phyloP scores from a whole-genome alignment of 1,140 invertebrate species.

The Sycophaga agraensis region DNA sequence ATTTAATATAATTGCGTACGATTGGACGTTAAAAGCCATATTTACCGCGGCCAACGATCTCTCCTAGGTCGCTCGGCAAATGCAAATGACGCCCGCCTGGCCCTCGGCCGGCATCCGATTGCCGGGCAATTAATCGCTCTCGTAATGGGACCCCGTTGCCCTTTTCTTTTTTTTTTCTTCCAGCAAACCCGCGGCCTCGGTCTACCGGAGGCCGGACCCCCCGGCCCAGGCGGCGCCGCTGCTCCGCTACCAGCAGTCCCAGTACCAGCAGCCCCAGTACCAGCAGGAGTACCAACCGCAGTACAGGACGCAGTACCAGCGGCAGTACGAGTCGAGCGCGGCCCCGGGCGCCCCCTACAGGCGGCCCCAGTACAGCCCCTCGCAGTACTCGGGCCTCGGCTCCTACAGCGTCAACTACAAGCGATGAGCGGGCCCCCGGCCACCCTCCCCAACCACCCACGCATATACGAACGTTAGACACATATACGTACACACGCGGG shows the following conservation, averaged over 20 bases:
- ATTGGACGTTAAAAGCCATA: too few relatives aligned
- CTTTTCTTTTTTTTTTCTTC: slow-evolving; percentile 10
- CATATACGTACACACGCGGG: neutral
- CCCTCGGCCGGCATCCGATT: too few relatives aligned
- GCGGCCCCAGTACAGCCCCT: slow-evolving; percentile 41
- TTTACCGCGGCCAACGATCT: too few relatives aligned
- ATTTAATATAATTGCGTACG: too few relatives aligned
- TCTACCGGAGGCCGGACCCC: slow-evolving; percentile 46
- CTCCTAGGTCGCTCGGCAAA: too few relatives aligned
- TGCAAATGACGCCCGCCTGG: too few relatives aligned
- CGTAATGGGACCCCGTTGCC: too few relatives aligned
- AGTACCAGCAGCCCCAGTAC: slow-evolving; percentile 30
- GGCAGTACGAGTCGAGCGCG: slow-evolving; percentile 33
- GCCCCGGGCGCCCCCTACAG: slow-evolving; percentile 33
- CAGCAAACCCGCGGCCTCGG: slow-evolving; percentile 42
- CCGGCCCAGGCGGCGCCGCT: slow-evolving; percentile 40
- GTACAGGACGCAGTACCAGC: slow-evolving; percentile 35
- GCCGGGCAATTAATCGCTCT: too few relatives aligned
- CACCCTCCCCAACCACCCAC: too few relatives aligned
- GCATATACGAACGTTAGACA: too few relatives aligned
- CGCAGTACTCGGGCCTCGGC: slow-evolving; percentile 57
- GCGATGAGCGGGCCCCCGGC: slow-evolving; percentile 29
- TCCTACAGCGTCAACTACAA: slow-evolving; percentile 72
- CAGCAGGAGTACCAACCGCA: slow-evolving; percentile 50
- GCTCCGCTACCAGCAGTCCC: slow-evolving; percentile 37